phyloP scores from a whole-genome alignment of 2,888 invertebrate species.

The Drosophila melanosoma region DNA sequence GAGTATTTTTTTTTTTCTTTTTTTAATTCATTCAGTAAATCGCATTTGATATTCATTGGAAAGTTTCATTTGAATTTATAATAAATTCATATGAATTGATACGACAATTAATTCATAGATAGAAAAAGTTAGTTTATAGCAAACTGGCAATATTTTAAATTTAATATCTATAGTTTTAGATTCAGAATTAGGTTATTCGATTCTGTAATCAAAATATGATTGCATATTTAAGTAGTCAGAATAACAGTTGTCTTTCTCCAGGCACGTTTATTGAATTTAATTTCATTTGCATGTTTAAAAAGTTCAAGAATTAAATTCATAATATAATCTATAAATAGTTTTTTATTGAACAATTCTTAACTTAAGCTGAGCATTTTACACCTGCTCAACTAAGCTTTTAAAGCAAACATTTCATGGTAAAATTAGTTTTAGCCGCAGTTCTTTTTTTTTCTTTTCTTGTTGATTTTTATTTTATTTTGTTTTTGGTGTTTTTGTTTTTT shows the following conservation, averaged over 20 bases:
- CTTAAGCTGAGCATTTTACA: neutral
- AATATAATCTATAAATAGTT: neutral
- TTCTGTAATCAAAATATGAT: neutral
- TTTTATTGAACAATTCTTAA: no score
- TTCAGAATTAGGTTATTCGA: no score
- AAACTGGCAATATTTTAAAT: neutral
- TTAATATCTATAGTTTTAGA: neutral
- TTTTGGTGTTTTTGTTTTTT: neutral
- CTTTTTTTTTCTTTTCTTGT: constrained; percentile 2
- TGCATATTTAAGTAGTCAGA: neutral
- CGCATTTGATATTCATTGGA: neutral
- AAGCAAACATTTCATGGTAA: constrained; percentile 25
- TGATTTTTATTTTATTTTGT: constrained; percentile 1
- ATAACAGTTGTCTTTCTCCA: neutral
- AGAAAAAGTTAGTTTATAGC: neutral
- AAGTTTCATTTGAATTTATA: neutral
- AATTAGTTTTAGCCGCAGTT: constrained; percentile 7
- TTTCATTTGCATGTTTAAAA: neutral
- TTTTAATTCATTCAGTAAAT: neutral
- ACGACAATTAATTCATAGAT: neutral
- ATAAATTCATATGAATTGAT: neutral
- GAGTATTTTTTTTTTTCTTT: neutral
- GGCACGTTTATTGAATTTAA: neutral
- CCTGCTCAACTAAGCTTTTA: constrained; percentile 30
- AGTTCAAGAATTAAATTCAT: neutral